Base-by-base conservation (phyloP, 2,888 invertebrate genomes). In the Schizotus pectinicornis region DNA sequence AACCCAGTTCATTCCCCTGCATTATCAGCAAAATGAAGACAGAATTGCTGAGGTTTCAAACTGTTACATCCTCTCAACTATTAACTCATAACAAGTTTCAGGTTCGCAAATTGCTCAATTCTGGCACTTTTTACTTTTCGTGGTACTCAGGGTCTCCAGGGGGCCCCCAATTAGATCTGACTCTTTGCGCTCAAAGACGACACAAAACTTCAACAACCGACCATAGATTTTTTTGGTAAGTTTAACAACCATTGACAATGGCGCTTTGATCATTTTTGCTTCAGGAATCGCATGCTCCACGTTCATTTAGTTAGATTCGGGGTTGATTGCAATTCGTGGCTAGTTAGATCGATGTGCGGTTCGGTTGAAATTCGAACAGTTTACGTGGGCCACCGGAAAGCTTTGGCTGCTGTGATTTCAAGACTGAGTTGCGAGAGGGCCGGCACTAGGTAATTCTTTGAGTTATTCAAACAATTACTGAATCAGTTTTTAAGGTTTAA, bases 71-170 rank as follows among this genome's bases (percentile, higher is more conserved):
- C n/a, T 48, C 30, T 34, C 14, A 37, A 38, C 7, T 32, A 22
- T 31, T 12, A 22, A 8, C n/a, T 51, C 6, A 7, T 46, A 33
- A 22, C 22, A 22, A 22, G 12, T 70, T 69, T 37, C 38, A 79
- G 78, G 79, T 85, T 3, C 87, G 94, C 63, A 96, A 97, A 79
- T 82, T 99, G 51, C 83, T 99, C 2, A 97, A 95, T 77, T 97
- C 98, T n/a, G 98, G 98, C 7, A 97, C 96, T 34, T 98, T 98
- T 80, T 99, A 99, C 78, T 99, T 99, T 80, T 92, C 97, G 0
- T 93, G 92, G 91, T 86, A 74, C 55, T 80, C 78, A 32, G 74
- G 71, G 3, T 70, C 73, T 34, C 52, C 70, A 31, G 71, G 73
- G 14, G 69, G 70, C n/a, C 56, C 64, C 31, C 67, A 74, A 7